phyloP scores from a whole-genome alignment of 2,888 invertebrate species.

The Hyposoter dolosus region DNA sequence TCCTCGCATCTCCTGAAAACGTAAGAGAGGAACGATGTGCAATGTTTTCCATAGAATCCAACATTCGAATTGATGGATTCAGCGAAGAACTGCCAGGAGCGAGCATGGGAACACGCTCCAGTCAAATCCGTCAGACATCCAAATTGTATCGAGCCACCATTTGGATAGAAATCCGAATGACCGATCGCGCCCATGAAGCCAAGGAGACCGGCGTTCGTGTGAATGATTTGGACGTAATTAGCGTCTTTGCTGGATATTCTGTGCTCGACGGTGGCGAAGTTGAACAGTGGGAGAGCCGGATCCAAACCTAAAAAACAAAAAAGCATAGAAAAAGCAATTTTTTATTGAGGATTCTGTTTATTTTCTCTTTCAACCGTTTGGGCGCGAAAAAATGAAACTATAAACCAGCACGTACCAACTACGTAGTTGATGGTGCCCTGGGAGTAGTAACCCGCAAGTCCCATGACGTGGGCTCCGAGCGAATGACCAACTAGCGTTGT shows the following conservation, averaged over 20 bases:
- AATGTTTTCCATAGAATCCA: conserved; percentile 72
- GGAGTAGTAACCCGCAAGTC: conserved; percentile 75
- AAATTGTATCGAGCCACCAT: conserved; percentile 81
- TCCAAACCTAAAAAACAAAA: conserved; percentile 80
- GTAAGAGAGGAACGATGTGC: conserved; percentile 54
- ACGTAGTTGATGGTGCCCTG: conserved; percentile 71
- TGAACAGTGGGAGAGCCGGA: conserved; percentile 82
- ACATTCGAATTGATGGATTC: conserved; percentile 77
- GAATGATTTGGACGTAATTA: conserved; percentile 82
- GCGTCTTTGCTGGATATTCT: conserved; percentile 82
- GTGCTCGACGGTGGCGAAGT: conserved; percentile 67
- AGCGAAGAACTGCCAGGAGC: conserved; percentile 77
- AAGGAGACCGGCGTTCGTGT: conserved; percentile 82
- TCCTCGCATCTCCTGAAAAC: conserved; percentile 59
- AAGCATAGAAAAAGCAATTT: neutral
- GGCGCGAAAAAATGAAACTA: neutral
- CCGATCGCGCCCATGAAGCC: conserved; percentile 80
- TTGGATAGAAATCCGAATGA: conserved; percentile 83
- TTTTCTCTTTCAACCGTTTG: neutral
- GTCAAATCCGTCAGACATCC: conserved; percentile 75
- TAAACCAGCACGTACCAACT: conserved; percentile 74
- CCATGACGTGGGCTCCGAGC: conserved; percentile 80
- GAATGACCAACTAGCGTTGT: conserved; percentile 79
- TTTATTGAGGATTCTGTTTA: neutral
- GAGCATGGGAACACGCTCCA: conserved; percentile 79